phyloP scores from a whole-genome alignment of 2,113 vertebrate genomes.

The Helogale parvula region DNA sequence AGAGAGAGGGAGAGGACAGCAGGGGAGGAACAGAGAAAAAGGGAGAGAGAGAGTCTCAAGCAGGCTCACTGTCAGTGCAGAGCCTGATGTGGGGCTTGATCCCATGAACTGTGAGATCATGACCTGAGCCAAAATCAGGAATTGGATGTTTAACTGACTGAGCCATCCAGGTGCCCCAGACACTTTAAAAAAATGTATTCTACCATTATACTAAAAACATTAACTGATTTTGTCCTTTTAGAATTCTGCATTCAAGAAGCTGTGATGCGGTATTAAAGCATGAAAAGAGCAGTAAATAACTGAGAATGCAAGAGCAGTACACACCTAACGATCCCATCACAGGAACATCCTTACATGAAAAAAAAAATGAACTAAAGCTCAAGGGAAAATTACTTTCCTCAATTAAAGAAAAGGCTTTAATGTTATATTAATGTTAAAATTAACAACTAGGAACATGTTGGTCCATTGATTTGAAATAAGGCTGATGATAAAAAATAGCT shows the following conservation, averaged over 20 bases:
- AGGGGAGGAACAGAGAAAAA: no score
- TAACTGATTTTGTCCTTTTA: not conserved
- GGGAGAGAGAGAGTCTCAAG: no score
- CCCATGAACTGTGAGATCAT: no score
- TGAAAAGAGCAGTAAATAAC: not conserved
- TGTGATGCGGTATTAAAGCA: not conserved
- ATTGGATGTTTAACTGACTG: no score
- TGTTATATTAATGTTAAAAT: not conserved
- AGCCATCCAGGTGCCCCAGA: no score
- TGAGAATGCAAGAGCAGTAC: not conserved
- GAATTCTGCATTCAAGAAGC: not conserved
- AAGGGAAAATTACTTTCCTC: not conserved
- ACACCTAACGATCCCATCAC: not conserved
- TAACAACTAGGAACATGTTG: not conserved
- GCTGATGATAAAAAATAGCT: not conserved
- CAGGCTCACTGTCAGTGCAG: no score
- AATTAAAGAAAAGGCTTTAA: not conserved
- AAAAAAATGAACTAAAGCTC: not conserved
- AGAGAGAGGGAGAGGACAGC: no score
- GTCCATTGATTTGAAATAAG: not conserved
- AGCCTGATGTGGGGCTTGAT: no score
- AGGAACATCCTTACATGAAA: not conserved
- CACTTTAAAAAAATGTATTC: not conserved
- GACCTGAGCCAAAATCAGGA: no score
- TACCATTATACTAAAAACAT: not conserved